Base-by-base conservation (phyloP, 2,113 vertebrate genomes). In the Pogona vitticeps region DNA sequence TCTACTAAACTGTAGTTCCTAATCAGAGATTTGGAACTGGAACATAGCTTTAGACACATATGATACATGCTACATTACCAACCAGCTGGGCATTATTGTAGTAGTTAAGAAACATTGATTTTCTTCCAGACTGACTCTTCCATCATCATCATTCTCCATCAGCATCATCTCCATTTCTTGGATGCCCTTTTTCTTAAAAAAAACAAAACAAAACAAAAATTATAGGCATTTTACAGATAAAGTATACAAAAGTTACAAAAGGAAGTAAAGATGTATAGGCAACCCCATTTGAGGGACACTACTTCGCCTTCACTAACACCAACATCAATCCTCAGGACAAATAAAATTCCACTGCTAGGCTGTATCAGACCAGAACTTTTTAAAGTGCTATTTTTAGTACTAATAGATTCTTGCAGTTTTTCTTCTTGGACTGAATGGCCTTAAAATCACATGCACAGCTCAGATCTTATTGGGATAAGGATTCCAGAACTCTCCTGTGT, bases 321-420 rank as follows among this genome's bases (percentile, higher is more conserved):
- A 73, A 61, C 78, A 81, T 65, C 56, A 73, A 65, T 81, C 68
- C 73, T 65, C 28, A 75, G 78, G 70, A 73, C 56, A 86, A 81
- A 73, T 80, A 40, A 63, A 80, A 86, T 75, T 86, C 38, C 40
- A n/a, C 61, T 63, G 58, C 15, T 73, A 31, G 58, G 26, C 31
- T 13, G 59, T 46, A 61, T 78, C 56, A 73, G 40, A 80, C 71
- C 38, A 67, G 71, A 59, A 17, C 70, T 20, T 72, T 31, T 59
- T 73, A 73, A 40, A 83, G 56, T 73, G 63, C 82, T 72, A 59
- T 52, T 28, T 42, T 86, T 72, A 72, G 40, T 80, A 28, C 40
- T 75, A 76, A 82, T 67, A 81, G 70, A 81, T 67, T 75, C 63
- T 63, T 65, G 38, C 31, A 15, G 52, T 82, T 73, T 75, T 76